These are phyloP conservation scores for Aplochiton taeniatus DNA, from an alignment of 2,797 vertebrate genomes.

Conservation along the genomic window DNA sequence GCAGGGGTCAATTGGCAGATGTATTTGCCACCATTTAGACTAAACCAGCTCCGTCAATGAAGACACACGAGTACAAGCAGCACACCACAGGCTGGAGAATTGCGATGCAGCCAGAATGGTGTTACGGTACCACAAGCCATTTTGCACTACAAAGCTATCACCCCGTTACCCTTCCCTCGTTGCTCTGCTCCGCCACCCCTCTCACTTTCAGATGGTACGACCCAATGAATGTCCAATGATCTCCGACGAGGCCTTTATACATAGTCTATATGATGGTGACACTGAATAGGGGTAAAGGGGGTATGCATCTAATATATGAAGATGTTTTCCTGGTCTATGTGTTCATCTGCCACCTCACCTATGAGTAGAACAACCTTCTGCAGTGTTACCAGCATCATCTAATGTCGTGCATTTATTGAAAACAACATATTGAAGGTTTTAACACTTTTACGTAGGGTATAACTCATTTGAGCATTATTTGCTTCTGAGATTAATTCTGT, in stretches of 20 bases:
- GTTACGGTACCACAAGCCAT: slow-evolving; percentile 38
- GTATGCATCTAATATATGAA: slow-evolving; percentile 25
- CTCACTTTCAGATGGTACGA: slow-evolving; percentile 74
- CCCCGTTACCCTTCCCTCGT: slow-evolving; percentile 26
- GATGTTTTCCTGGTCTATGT: slow-evolving; percentile 30
- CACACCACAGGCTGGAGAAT: neutral
- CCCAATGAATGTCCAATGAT: slow-evolving; percentile 81
- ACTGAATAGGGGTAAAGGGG: slow-evolving; percentile 22
- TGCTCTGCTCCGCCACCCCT: slow-evolving; percentile 22
- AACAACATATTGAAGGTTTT: no score
- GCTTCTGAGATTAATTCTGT: neutral
- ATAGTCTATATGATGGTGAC: slow-evolving; percentile 40
- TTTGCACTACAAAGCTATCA: slow-evolving; percentile 60
- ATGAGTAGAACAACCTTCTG: slow-evolving; percentile 20
- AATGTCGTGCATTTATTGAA: slow-evolving; percentile 8
- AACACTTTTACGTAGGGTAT: no score
- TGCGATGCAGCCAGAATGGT: slow-evolving; percentile 18
- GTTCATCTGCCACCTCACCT: slow-evolving; percentile 29
- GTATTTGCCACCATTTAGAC: no score
- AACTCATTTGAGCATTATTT: neutral
- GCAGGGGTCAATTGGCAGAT: no score
- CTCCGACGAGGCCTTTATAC: slow-evolving; percentile 76
- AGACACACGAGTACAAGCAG: neutral
- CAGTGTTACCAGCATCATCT: slow-evolving; percentile 43
- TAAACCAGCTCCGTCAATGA: slow-evolving; percentile 3